Percentiles rank a stretch among this genome's conserved stretches.
phyloP scores from a whole-genome alignment of 2,797 vertebrate species.

The Micromesistius poutassou region DNA sequence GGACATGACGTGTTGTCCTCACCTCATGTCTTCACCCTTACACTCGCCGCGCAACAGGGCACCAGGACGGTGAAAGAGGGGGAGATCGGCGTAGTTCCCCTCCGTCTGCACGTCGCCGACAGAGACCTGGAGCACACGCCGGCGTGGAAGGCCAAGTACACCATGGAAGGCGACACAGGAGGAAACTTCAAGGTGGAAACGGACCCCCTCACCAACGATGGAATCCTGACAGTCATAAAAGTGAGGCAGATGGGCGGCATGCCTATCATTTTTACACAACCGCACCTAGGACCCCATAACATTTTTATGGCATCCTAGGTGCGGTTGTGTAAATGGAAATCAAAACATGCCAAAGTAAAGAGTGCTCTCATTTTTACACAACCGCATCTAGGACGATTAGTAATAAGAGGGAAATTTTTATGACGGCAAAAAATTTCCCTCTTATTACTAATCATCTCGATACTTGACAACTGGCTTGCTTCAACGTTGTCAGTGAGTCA shows the following conservation, averaged over 20 bases:
- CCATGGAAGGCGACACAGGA: slow-evolving; percentile 46
- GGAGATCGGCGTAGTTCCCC: slow-evolving; percentile 43
- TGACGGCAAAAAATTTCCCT: no score
- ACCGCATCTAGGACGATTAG: no score
- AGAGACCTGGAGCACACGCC: slow-evolving; percentile 43
- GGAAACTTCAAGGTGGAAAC: slow-evolving; percentile 60
- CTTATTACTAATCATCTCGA: no score
- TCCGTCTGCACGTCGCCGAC: slow-evolving; percentile 61
- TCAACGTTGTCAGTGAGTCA: no score
- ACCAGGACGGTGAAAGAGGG: slow-evolving; percentile 54
- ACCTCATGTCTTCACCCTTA: neutral
- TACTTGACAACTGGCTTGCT: no score
- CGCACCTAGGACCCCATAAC: neutral
- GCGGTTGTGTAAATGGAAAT: no score
- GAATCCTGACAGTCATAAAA: slow-evolving; percentile 62
- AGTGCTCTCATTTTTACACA: no score
- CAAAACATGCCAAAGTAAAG: no score
- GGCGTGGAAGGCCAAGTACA: slow-evolving; percentile 64
- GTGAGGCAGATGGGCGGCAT: slow-evolving; percentile 41
- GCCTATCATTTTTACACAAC: slow-evolving; percentile 20
- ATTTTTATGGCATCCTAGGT: no score
- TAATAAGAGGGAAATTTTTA: no score
- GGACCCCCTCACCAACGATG: slow-evolving; percentile 70
- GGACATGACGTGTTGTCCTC: neutral
- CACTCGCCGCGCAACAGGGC: slow-evolving; percentile 38